phyloP scores from a whole-genome alignment of 2,888 invertebrate genomes.

The Fragum fragum region DNA sequence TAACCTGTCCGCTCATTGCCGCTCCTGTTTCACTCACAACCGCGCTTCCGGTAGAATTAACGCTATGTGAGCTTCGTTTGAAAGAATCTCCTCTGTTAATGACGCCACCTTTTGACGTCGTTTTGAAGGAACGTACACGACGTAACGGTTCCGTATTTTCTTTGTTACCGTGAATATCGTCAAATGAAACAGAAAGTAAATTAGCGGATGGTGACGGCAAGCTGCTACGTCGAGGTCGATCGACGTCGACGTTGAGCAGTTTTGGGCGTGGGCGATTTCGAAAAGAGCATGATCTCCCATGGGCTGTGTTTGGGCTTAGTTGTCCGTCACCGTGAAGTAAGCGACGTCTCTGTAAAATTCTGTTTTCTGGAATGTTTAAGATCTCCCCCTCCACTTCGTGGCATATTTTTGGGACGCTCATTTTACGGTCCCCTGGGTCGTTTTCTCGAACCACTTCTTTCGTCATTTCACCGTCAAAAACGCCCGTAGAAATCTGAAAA shows the following conservation, averaged over 20 bases:
- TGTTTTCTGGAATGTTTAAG: constrained; percentile 46
- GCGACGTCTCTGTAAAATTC: constrained; percentile 55
- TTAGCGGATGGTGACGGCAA: constrained; percentile 70
- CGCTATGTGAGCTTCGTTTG: constrained; percentile 95
- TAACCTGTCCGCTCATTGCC: constrained; percentile 82
- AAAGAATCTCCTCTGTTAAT: constrained; percentile 96
- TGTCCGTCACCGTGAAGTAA: constrained; percentile 48
- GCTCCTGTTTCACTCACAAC: constrained; percentile 86
- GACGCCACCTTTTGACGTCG: constrained; percentile 94
- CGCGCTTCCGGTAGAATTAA: constrained; percentile 90
- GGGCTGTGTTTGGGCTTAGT: constrained; percentile 71
- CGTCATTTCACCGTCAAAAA: constrained; percentile 43
- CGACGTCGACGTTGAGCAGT: constrained; percentile 65
- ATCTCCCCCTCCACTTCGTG: constrained; percentile 44
- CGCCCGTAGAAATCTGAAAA: constrained; percentile 19
- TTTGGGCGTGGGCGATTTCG: constrained; percentile 77
- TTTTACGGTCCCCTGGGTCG: constrained; percentile 39
- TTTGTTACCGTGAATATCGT: constrained; percentile 45
- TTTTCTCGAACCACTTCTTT: constrained; percentile 50
- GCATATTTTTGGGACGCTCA: constrained; percentile 60
- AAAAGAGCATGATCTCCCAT: constrained; percentile 81
- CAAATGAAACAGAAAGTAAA: constrained; percentile 59
- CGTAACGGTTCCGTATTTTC: constrained; percentile 64
- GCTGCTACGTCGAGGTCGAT: constrained; percentile 74
- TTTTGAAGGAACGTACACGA: constrained; percentile 96